A percentile compares a stretch with the other conserved stretches of the same genome.
phyloP scores from a whole-genome alignment of 2,888 invertebrate genomes.

The Euplagia quadripunctaria region DNA sequence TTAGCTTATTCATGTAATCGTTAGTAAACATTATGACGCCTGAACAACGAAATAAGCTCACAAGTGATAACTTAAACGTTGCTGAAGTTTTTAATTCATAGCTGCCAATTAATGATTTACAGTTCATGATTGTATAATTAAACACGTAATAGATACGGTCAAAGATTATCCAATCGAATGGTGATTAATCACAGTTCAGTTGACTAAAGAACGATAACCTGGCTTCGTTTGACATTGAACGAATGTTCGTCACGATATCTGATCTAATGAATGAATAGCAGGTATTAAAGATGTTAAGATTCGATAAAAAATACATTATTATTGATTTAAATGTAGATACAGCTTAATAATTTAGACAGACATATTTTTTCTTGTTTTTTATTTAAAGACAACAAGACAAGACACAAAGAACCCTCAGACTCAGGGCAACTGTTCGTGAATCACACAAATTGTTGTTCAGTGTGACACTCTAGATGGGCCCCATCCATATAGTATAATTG shows the following conservation, averaged over 20 bases:
- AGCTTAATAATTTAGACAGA: neutral
- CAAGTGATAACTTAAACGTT: conserved; percentile 1
- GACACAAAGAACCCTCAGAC: neutral
- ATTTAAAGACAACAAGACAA: neutral
- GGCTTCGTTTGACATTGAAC: conserved; percentile 49
- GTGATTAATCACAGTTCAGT: conserved; percentile 31
- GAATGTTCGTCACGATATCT: conserved; percentile 38
- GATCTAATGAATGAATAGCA: conserved; percentile 37
- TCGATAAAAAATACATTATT: neutral
- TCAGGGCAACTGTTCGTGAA: neutral
- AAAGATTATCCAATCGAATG: conserved; percentile 10
- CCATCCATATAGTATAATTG: too few relatives aligned
- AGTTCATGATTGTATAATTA: conserved; percentile 38
- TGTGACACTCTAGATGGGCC: too few relatives aligned
- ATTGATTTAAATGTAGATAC: neutral
- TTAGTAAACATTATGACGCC: neutral
- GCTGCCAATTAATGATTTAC: conserved; percentile 32
- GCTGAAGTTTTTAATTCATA: conserved; percentile 21
- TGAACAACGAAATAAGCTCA: neutral
- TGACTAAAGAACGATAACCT: conserved; percentile 37
- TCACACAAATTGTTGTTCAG: too few relatives aligned
- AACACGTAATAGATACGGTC: conserved; percentile 31
- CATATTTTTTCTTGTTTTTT: neutral
- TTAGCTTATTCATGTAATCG: neutral
- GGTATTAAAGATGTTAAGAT: neutral